Evolutionary conservation across 2,888 invertebrate genomes (phyloP), one percentile per base, ranked within the genome.

Genomic region (Patella pellucida): DNA sequence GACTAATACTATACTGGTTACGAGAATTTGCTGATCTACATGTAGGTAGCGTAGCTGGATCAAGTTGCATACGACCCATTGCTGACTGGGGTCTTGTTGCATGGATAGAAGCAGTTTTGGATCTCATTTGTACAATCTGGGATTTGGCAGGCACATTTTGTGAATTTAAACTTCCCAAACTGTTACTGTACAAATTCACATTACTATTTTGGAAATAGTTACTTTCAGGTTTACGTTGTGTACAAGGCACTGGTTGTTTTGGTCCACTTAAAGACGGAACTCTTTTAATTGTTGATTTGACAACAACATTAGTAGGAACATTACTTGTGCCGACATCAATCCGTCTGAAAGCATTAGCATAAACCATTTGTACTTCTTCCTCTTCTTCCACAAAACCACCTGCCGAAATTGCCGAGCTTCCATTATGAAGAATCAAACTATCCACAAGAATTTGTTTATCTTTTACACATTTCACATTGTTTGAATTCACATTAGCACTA

Each of bases 341-440:
- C 14, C 62, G 11, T 62, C 62, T 62, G 23, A 62, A 62, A 62
- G 62, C 62, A 9, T 62, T 62, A 0, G 62, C 62, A 62, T 62
- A 62, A 62, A 62, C 62, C 62, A 62, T 62, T 62, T 62, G 62
- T 23, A 62, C 62, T 23, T 62, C 62, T 62, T 62, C 62, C 62
- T 62, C 62, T 62, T 62, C 62, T 19, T 62, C 62, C 3, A 23
- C 12, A 12, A 62, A 19, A 23, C 62, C 23, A 23, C 62, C 62
- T 9, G 41, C 41, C 9, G 41, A 41, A 41, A 41, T 41, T 41
- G 41, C 41, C 1, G 41, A 41, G 41, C 9, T 41, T 41, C 41
- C 41, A 41, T 9, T 41, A 41, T 41, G 41, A 41, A 41, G 41
- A 41, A 41, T 41, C 9, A 41, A 41, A 41, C 41, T 41, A 41